These are phyloP conservation scores for fruit fly (Drosophila melanogaster) DNA, from an alignment of 1,140 invertebrate genomes.

Conservation along the genomic window Release_6_plus_ISO1_MT NC_004354.4:7427501-7428000, in stretches of 20 bases:
- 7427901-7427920: no score
- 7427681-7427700: conserved; percentile 68
- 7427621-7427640: conserved; percentile 64
- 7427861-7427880: not conserved
- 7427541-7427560: not conserved
- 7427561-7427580: conserved; percentile 34
- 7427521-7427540: not conserved
- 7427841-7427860: conserved; percentile 9
- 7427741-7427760: conserved; percentile 15
- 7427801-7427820: conserved; percentile 84
- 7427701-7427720: conserved; percentile 20
- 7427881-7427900: no score
- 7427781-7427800: conserved; percentile 22
- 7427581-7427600: conserved; percentile 78
- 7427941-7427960: no score
- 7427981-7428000: no score
- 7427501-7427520: conserved; percentile 73
- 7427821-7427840: conserved; percentile 77
- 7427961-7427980: no score
- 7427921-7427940: no score
- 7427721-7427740: conserved; percentile 43
- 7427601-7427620: conserved; percentile 50
- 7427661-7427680: conserved; percentile 84
- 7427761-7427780: not conserved
- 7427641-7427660: conserved; percentile 83